A percentile compares a stretch with the other conserved stretches of the same genome.
phyloP scores from a whole-genome alignment of 2,113 vertebrate genomes.

The Malurus elegans region DNA sequence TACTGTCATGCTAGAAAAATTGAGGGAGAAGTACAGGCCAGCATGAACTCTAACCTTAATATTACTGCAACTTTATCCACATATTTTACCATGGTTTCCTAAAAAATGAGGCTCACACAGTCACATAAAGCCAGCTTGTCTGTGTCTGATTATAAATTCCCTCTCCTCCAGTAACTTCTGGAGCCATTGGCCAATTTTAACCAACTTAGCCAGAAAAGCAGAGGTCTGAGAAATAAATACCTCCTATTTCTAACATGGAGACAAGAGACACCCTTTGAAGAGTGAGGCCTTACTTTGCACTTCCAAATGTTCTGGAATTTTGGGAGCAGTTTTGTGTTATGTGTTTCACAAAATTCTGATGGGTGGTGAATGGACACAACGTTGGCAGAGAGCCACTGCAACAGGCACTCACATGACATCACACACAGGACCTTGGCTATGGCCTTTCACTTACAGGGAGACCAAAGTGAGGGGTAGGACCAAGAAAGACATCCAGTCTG shows the following conservation, averaged over 20 bases:
- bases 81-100: constrained; percentile 42
- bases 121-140: constrained; percentile 43
- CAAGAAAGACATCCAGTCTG: not conserved
- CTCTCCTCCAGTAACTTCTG: constrained; percentile 50
- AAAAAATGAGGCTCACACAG: constrained; percentile 28
- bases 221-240: not conserved
- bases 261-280: not conserved
- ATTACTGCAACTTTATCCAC: constrained; percentile 54
- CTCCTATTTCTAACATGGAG: not conserved
- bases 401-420: not conserved
- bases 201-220: constrained; percentile 16
- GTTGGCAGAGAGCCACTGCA: not conserved
- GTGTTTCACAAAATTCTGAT: not conserved
- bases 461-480: not conserved
- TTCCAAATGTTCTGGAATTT: not conserved
- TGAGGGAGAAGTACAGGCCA: constrained; percentile 28
- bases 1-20: constrained; percentile 4
- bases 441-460: not conserved
- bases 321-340: not conserved
- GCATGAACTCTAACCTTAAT: constrained; percentile 53
- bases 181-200: constrained; percentile 29
- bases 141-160: constrained; percentile 61
- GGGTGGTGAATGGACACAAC: not conserved
- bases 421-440: not conserved
- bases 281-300: not conserved